Evolutionary conservation across 2,888 invertebrate species (phyloP), one percentile per base, ranked within the genome.

Genomic region (Micoletzkya japonica): DNA sequence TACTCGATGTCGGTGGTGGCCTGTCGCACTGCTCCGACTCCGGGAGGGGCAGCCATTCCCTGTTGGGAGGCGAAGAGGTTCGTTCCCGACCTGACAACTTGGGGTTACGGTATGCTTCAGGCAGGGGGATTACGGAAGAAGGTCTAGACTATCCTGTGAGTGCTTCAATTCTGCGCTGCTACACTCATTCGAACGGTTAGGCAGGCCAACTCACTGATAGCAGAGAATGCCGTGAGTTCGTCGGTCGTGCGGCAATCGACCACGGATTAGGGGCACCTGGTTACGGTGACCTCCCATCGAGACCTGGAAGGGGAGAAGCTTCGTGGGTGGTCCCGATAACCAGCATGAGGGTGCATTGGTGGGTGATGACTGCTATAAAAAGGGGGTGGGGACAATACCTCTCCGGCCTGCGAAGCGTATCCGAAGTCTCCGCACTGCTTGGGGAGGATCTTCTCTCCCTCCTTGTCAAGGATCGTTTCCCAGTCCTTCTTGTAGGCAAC

Each of bases 361-460:
- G n/a, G 20, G 36, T 36, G n/a, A 58, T 10, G 14, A 24, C 28
- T 56, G 24, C 28, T 56, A 14, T 44, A 44, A 14, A 44, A 44
- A 17, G 4, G 26, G 36, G 37, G 59, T 26, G 14, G 26, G 30
- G 20, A 4, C 14, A 20, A 50, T 64, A 73, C 75, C 70, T 77
- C 77, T 74, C 77, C 77, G 67, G 83, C 79, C 70, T 85, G 85
- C 32, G 81, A 76, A 34, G 85, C 85, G 37, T 80, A 73, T 59
- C 83, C 83, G 73, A 80, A 84, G 72, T 85, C 85, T 72, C 85
- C 85, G 52, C 81, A 80, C 73, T 85, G 85, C 73, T 84, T 85
- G 61, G 85, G 83, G 52, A 85, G 79, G 68, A 84, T 77, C 70
- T 81, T 80, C 73, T 85, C 85, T 73, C 83, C 81, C 70, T 83